Conservation (phyloP, 1,140 invertebrate genomes). For the Calephelis nemesis region DNA sequence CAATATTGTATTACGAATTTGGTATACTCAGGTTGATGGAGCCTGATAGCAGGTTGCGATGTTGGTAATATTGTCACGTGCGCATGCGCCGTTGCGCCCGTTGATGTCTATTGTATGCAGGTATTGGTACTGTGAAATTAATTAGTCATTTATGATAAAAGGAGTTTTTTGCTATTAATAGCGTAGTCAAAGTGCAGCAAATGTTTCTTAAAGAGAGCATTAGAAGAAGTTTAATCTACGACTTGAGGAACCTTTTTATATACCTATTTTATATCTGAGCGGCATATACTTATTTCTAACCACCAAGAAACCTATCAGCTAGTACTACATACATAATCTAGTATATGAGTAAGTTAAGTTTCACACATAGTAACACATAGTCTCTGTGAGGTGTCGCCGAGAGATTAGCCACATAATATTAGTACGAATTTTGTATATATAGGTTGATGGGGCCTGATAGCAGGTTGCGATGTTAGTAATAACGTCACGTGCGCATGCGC, state of each 20-base stretch:
- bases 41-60: slow-evolving; percentile 3
- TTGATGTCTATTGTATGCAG: slow-evolving; percentile 53
- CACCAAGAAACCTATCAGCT: too few species aligned
- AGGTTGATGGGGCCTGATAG: slow-evolving; percentile 3
- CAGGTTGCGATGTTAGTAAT: slow-evolving; percentile 10
- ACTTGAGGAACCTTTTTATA: too few species aligned
- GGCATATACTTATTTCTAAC: too few species aligned
- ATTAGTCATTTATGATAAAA: too few species aligned
- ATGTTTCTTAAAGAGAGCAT: too few species aligned
- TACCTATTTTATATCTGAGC: too few species aligned
- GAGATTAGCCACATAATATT: slow-evolving; percentile 1
- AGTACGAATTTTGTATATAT: slow-evolving; percentile 2
- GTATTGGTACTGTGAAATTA: neutral
- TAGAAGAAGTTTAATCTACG: too few species aligned
- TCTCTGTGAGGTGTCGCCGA: neutral
- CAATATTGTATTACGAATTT: slow-evolving; percentile 13
- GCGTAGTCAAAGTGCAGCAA: too few species aligned
- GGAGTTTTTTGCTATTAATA: too few species aligned
- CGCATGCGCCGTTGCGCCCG: slow-evolving; percentile 43
- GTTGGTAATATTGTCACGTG: slow-evolving; percentile 22
- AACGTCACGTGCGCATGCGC: slow-evolving; percentile 37
- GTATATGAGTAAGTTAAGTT: too few species aligned
- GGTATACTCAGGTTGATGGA: slow-evolving; percentile 3
- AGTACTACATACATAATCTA: too few species aligned
- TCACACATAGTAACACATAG: too few species aligned